Percentiles rank a stretch among this genome's conserved stretches.
Conservation (phyloP, 2,888 invertebrate species). For the Onchidella celtica region DNA sequence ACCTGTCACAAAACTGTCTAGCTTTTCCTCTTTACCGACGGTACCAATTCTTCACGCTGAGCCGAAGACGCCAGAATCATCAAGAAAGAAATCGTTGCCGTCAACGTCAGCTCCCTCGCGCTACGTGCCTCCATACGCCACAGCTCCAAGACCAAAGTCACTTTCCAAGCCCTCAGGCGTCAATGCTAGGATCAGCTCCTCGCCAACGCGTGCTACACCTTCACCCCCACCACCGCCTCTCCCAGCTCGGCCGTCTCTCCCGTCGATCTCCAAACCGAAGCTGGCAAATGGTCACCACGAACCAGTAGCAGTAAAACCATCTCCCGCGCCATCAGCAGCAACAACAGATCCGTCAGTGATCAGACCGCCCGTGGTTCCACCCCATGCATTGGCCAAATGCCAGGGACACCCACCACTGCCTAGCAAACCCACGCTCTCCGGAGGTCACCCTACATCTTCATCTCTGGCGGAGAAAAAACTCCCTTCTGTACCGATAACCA, state of each 20-base stretch:
- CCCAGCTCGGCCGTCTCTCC: neutral
- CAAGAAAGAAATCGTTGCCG: neutral
- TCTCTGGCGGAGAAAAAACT: neutral
- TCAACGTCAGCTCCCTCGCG: neutral
- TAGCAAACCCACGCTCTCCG: neutral
- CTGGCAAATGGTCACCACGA: neutral
- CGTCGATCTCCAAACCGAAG: neutral
- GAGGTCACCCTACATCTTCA: neutral
- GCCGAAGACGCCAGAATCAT: neutral
- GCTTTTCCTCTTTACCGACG: neutral
- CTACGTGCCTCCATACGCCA: neutral
- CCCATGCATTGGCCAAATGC: neutral
- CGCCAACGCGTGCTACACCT: neutral
- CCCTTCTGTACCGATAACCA: neutral
- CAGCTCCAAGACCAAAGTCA: neutral
- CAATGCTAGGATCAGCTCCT: too few species aligned
- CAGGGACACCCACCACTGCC: neutral
- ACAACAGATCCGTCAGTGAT: neutral
- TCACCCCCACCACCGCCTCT: conserved; percentile 27
- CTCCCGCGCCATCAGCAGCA: neutral
- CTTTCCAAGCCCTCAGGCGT: neutral
- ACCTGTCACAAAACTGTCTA: neutral
- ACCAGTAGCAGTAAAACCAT: neutral
- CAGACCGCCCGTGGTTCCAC: neutral
- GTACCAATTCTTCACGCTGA: neutral